phyloP scores from a whole-genome alignment of 2,113 vertebrate species.

The Oncorhynchus keta region DNA sequence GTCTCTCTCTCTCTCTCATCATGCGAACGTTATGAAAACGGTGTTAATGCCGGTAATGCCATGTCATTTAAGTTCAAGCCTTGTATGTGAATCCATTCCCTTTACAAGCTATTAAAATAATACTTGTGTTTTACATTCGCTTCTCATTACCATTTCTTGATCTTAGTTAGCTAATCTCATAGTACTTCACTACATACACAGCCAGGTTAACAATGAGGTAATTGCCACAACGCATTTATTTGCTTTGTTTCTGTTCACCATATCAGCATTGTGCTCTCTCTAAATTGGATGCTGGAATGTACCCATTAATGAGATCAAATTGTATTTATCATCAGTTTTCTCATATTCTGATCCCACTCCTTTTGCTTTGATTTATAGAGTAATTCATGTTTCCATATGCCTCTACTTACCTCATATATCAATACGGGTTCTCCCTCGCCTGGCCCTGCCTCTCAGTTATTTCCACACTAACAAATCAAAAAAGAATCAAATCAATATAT shows the following conservation, averaged over 20 bases:
- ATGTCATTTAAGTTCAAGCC: no score
- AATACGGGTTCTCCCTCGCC: neutral
- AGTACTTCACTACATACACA: neutral
- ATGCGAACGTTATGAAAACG: no score
- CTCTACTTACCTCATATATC: slow-evolving; percentile 23
- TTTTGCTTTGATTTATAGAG: slow-evolving; percentile 20
- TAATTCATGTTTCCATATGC: slow-evolving; percentile 40
- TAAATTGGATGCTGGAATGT: neutral
- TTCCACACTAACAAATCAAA: slow-evolving; percentile 34
- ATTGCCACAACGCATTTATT: neutral
- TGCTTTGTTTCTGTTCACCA: neutral
- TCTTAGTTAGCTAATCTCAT: no score
- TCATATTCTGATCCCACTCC: slow-evolving; percentile 6
- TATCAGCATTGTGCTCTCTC: neutral
- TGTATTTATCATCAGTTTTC: slow-evolving; percentile 23
- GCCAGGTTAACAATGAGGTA: neutral
- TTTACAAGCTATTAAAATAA: no score
- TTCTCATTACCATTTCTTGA: no score
- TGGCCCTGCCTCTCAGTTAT: slow-evolving; percentile 9
- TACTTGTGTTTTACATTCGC: no score
- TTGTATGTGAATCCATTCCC: no score
- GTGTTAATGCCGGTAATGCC: no score
- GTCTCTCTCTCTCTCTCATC: no score
- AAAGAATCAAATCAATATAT: slow-evolving; percentile 35
- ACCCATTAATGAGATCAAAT: slow-evolving; percentile 11